phyloP scores from a whole-genome alignment of 2,888 invertebrate genomes.

The Germaria angustata region DNA sequence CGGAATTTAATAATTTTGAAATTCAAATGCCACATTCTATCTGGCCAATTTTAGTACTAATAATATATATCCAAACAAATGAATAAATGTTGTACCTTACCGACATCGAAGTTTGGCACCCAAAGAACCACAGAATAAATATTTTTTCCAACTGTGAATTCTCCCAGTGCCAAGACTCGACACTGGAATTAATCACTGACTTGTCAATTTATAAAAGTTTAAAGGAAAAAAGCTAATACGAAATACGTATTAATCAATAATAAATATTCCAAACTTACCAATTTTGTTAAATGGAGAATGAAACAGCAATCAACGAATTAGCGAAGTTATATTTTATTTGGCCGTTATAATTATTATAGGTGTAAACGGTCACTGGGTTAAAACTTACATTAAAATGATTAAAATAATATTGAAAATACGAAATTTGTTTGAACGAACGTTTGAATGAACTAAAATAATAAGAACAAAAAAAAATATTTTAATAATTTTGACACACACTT shows the following conservation, averaged over 20 bases:
- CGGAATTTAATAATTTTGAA: too few species aligned
- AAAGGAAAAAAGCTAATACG: too few species aligned
- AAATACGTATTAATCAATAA: too few species aligned
- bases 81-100: slow-evolving; percentile 53
- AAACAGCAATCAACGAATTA: not conserved
- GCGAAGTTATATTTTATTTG: not conserved
- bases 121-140: slow-evolving; percentile 80
- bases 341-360: not conserved
- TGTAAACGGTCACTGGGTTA: not conserved
- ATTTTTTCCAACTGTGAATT: slow-evolving; percentile 79
- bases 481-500: slow-evolving; percentile 10
- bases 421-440: not conserved
- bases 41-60: too few species aligned
- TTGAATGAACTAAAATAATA: slow-evolving; percentile 26
- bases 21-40: too few species aligned
- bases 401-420: slow-evolving; percentile 6
- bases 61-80: too few species aligned
- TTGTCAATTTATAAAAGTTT: too few species aligned
- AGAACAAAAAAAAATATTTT: slow-evolving; percentile 20
- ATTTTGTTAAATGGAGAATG: not conserved
- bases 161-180: slow-evolving; percentile 81
- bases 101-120: slow-evolving; percentile 79
- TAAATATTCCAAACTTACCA: too few species aligned
- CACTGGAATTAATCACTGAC: slow-evolving; percentile 57
- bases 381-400: not conserved